Conservation (phyloP, 2,888 invertebrate genomes). For the Teinopalpus imperialis region DNA sequence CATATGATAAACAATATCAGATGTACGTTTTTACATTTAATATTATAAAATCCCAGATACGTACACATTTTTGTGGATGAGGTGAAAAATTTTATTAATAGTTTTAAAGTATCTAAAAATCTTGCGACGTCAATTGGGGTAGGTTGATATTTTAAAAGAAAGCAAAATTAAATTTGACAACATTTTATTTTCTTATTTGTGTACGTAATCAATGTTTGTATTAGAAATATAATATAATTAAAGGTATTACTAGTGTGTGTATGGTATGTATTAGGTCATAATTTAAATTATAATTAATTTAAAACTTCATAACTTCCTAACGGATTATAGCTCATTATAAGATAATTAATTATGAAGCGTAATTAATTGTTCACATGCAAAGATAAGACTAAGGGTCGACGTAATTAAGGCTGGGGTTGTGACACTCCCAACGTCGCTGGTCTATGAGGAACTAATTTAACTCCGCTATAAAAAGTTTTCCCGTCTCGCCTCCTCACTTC, state of each 20-base stretch:
- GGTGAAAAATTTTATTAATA: too few relatives aligned
- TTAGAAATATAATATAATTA: constrained; percentile 20
- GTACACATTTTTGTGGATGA: too few relatives aligned
- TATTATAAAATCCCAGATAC: too few relatives aligned
- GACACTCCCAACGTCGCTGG: constrained; percentile 42
- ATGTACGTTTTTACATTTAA: too few relatives aligned
- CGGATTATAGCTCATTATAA: constrained; percentile 48
- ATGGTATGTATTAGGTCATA: constrained; percentile 4
- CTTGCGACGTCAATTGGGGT: too few relatives aligned
- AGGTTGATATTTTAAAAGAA: too few relatives aligned
- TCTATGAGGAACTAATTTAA: constrained; percentile 64
- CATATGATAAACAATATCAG: too few relatives aligned
- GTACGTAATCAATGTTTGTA: too few relatives aligned
- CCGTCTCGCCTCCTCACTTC: constrained; percentile 28
- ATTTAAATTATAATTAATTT: constrained; percentile 51
- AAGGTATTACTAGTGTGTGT: too few relatives aligned
- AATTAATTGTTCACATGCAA: constrained; percentile 66
- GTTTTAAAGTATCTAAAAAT: too few relatives aligned
- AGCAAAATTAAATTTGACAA: too few relatives aligned
- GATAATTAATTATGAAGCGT: constrained; percentile 63
- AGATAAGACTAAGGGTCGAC: constrained; percentile 51
- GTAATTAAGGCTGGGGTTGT: constrained; percentile 50
- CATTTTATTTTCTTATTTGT: too few relatives aligned
- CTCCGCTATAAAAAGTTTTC: constrained; percentile 46
- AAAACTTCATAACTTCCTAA: constrained; percentile 53